Evolutionary conservation across 2,888 invertebrate genomes (phyloP).

Genomic region (Branchellion lobata): DNA sequence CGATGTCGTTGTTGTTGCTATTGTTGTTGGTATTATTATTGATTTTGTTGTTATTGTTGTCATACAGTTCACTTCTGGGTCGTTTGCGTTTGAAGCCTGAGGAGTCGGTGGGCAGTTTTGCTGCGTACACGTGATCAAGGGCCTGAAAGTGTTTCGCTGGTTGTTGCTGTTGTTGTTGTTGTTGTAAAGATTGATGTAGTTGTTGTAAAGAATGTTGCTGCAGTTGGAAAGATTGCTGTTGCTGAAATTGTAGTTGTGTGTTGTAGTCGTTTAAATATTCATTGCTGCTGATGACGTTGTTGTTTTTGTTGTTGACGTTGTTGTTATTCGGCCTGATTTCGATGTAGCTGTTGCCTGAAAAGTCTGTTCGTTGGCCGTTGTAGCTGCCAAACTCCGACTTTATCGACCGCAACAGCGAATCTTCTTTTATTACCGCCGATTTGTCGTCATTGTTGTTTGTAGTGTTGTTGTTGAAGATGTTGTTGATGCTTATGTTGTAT

Average conservation of each 20-base stretch:
- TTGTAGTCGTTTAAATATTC: not conserved
- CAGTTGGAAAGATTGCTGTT: too few species aligned
- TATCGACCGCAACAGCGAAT: not conserved
- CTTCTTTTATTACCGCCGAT: not conserved
- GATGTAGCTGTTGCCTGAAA: not conserved
- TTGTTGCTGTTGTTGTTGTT: not conserved
- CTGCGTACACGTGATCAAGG: slow-evolving; percentile 31
- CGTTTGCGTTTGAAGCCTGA: slow-evolving; percentile 14
- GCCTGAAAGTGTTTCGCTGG: not conserved
- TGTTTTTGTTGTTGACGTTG: not conserved
- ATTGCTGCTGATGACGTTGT: not conserved
- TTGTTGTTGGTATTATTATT: not conserved
- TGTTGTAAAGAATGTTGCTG: not conserved
- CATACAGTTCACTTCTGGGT: not conserved
- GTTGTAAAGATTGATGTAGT: not conserved
- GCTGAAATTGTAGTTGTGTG: not conserved
- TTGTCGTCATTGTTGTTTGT: too few species aligned
- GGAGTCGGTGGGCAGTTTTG: slow-evolving; percentile 28
- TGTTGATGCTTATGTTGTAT: too few species aligned
- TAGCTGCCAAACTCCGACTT: not conserved
- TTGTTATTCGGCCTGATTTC: not conserved
- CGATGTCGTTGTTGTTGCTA: not conserved
- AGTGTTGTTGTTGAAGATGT: too few species aligned
- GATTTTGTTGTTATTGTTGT: not conserved
- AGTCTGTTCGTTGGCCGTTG: not conserved